These are phyloP conservation scores for Pedionomus torquatus DNA, from an alignment of 2,113 vertebrate genomes.

Conservation along the genomic window DNA sequence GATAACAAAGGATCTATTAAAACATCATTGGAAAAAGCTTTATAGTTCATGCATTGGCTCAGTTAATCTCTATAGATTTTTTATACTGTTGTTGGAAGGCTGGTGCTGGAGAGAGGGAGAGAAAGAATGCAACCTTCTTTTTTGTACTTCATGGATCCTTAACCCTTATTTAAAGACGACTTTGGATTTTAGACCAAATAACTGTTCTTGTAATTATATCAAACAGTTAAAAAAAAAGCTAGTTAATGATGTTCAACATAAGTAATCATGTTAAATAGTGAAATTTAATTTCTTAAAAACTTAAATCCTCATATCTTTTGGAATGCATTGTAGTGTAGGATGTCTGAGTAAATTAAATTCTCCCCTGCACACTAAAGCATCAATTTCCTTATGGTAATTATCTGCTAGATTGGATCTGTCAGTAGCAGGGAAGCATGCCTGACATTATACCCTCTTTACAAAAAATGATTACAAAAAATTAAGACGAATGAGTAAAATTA, in stretches of 20 bases:
- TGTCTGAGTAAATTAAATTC: constrained; percentile 99
- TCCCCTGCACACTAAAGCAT: constrained; percentile 98
- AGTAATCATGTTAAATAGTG: constrained; percentile 99
- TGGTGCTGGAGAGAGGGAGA: constrained; percentile 41
- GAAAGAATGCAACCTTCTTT: constrained; percentile 73
- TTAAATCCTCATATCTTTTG: constrained; percentile 96
- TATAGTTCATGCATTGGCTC: constrained; percentile 7
- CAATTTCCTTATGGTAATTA: constrained; percentile 99
- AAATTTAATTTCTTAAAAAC: constrained; percentile 96
- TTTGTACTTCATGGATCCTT: constrained; percentile 94
- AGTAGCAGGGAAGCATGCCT: constrained; percentile 97
- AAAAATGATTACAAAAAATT: constrained; percentile 97
- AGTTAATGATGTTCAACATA: constrained; percentile 94
- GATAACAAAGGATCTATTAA: constrained; percentile 45
- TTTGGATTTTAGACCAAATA: constrained; percentile 83
- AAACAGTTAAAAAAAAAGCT: constrained; percentile 89
- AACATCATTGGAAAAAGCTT: constrained; percentile 35
- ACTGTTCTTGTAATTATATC: constrained; percentile 92
- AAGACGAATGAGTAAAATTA: constrained; percentile 98
- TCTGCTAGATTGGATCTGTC: constrained; percentile 99
- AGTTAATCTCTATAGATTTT: constrained; percentile 7
- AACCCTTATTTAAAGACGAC: constrained; percentile 87
- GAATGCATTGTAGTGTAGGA: constrained; percentile 96
- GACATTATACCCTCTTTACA: constrained; percentile 99
- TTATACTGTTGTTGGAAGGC: constrained; percentile 54